Base-by-base conservation (phyloP, 2,888 invertebrate species). In the Caenorhabditis sp. region DNA sequence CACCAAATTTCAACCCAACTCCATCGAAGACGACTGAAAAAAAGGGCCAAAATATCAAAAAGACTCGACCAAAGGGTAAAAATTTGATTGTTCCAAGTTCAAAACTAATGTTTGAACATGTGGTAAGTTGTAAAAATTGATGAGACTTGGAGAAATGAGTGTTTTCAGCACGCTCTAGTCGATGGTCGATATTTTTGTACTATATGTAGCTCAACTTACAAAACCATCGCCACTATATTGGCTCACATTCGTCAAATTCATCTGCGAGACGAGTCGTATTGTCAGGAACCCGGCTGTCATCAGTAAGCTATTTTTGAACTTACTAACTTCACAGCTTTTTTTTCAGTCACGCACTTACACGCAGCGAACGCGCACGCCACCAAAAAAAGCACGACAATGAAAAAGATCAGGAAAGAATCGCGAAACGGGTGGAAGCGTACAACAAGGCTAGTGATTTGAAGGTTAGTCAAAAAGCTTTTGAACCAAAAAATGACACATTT, bases 191-290 rank as follows among this genome's bases (percentile, higher is more conserved):
- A 67, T 55, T 67, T 51, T n/a, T 72, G 72, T 26, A 57, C 61
- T n/a, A 57, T 72, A 0, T 72, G 72, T 17, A 54, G 61, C 31
- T 63, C 68, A 24, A 37, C 58, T 0, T 73, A 73, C 57, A 73
- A 73, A 24, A 73, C 64, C 10, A 62, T 65, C 17, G 58, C 64
- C 55, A 73, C 73, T 19, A 19, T 73, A 58, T 62, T 68, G 10
- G 65, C 73, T 24, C 73, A 73, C 50, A 23, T 73, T 49, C 62
- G 73, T 62, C 65, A 61, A 23, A 31, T 27, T 6, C 73, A 73
- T 68, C 43, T 68, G 23, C 53, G 58, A n/a, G 49, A 60, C 17
- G 68, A 68, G 51, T 59, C 55, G 31, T 50, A 17, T 4, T 73
- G 73, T 60, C 5, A 4, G 5, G 73, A 68, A 27, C 21, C 19